Evolutionary conservation across 2,113 vertebrate genomes (phyloP), one percentile per base, ranked within the genome.

Genomic region (Ornithorhynchus anatinus): DNA sequence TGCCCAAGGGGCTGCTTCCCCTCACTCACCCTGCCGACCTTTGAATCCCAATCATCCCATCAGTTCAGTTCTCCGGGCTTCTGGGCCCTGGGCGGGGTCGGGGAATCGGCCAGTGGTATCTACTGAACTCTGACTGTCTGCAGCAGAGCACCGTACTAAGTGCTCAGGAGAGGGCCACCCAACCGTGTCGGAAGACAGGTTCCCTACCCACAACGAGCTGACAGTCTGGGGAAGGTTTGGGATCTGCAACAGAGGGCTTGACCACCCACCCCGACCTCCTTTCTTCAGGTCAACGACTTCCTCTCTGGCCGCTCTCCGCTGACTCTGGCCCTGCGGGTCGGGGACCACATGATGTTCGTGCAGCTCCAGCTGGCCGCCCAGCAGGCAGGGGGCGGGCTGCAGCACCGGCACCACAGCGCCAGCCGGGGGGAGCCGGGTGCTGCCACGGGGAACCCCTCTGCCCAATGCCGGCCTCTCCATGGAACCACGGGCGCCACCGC

Each of bases 301-400:
- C 87, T 99, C 89, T 99, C 97, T 0, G 98, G 98, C 48, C 95
- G 97, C 56, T 99, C 98, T 0, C 98, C 98, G 1, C 92, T 99
- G 87, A 99, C 98, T 47, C 91, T 99, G 82, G 98, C 97, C 0
- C 92, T 99, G 73, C 95, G 98, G 0, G 98, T 99, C 7, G 98
- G 98, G 0, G 98, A 99, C 86, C 98, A 99, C 85, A 99, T 99
- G 98, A 99, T 99, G 97, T 99, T 99, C 64, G 98, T 99, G 64
- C 98, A 99, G 90, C 96, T 99, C 27, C 97, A 99, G 90, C 80
- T 99, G 67, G 97, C 98, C 0, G 96, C 98, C 1, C 98, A 99
- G 88, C 97, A 98, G 59, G 92, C 94, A 1, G 92, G 92, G 0
- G 93, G 91, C 1, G 95, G 94, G 67, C 94, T 96, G 22, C 97